Conservation (phyloP, 2,888 invertebrate genomes). For the Lamellibrachia satsuma region DNA sequence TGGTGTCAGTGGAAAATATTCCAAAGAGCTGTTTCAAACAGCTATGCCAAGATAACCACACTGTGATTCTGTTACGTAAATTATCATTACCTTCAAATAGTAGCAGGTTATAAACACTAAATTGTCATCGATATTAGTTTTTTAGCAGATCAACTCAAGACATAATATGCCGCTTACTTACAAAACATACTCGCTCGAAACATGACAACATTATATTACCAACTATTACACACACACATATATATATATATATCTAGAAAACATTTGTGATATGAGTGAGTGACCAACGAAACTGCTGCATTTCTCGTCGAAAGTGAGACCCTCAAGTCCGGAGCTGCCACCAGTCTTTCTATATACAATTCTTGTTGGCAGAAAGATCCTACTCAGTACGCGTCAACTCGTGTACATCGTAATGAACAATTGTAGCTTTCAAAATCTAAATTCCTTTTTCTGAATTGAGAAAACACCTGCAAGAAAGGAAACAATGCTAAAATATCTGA, state of each 20-base stretch:
- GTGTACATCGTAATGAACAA: not conserved
- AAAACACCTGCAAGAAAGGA: not conserved
- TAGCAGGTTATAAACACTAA: not conserved
- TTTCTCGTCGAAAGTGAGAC: not conserved
- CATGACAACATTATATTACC: not conserved
- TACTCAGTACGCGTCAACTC: not conserved
- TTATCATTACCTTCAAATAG: not conserved
- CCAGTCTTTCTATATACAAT: slow-evolving; percentile 10
- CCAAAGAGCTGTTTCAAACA: not conserved
- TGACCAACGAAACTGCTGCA: slow-evolving; percentile 1
- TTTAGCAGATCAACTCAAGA: not conserved
- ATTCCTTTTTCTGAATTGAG: not conserved
- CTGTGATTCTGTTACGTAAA: not conserved
- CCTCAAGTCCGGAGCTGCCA: not conserved
- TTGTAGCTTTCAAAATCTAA: not conserved
- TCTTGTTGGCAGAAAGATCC: not conserved
- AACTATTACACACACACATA: not conserved
- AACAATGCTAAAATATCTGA: not conserved
- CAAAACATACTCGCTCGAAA: not conserved
- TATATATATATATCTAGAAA: not conserved
- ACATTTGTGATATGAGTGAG: not conserved
- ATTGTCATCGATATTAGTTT: not conserved
- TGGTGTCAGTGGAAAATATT: not conserved
- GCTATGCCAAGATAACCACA: slow-evolving; percentile 3
- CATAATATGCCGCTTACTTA: not conserved